These are phyloP conservation scores for Heterodera filipjevi DNA, from an alignment of 2,888 invertebrate species.

Conservation along the genomic window DNA sequence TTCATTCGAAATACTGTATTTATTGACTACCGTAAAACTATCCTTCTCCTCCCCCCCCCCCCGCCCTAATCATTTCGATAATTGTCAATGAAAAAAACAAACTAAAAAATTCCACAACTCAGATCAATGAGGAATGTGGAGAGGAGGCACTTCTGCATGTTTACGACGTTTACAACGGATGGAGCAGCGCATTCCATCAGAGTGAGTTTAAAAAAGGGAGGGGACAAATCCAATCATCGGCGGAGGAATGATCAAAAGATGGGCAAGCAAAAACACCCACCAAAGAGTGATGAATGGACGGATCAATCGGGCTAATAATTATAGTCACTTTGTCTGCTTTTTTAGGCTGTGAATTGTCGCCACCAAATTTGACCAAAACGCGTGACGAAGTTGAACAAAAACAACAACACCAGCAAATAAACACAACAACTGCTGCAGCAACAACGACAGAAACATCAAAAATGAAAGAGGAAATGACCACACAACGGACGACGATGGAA, in stretches of 20 bases:
- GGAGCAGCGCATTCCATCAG: conserved; percentile 50
- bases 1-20: too few species aligned
- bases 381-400: background rate
- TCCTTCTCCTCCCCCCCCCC: too few species aligned
- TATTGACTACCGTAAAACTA: too few species aligned
- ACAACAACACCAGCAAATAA: too few species aligned
- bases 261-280: too few species aligned
- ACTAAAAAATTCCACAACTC: too few species aligned
- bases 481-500: conserved; percentile 8
- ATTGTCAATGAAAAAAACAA: too few species aligned
- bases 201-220: background rate
- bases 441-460: background rate
- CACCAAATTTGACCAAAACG: conserved; percentile 17
- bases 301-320: too few species aligned
- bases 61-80: background rate
- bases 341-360: background rate
- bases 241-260: too few species aligned
- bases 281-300: too few species aligned
- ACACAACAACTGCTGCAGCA: background rate
- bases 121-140: conserved; percentile 52
- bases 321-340: background rate
- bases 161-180: conserved; percentile 54
- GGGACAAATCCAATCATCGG: too few species aligned
- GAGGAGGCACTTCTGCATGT: conserved; percentile 60
- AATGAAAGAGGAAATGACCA: background rate